Evolutionary conservation across 2,797 vertebrate species (phyloP).

Genomic region (Ataeniobius toweri): DNA sequence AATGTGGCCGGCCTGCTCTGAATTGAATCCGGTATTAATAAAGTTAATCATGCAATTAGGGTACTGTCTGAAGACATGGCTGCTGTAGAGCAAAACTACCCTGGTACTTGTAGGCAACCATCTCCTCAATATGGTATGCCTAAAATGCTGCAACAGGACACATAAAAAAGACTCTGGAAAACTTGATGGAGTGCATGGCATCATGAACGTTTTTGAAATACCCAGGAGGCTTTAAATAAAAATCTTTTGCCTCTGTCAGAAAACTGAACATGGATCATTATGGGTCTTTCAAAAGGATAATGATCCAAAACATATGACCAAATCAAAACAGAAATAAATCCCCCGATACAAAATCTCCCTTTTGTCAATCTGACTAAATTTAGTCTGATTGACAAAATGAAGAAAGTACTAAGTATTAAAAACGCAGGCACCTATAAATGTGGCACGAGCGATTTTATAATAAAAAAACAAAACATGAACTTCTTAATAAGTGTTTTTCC

Average conservation of each 20-base stretch:
- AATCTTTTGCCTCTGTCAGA: background rate
- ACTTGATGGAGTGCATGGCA: background rate
- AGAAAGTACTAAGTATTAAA: background rate
- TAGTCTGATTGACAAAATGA: background rate
- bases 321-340: background rate
- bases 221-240: background rate
- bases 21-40: too few relatives aligned
- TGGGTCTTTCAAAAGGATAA: background rate
- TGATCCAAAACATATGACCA: background rate
- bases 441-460: background rate
- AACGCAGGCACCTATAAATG: background rate
- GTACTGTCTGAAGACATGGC: too few relatives aligned
- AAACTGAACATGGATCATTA: background rate
- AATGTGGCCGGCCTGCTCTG: too few relatives aligned
- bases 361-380: background rate
- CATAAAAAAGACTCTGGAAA: background rate
- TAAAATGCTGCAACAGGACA: too few relatives aligned
- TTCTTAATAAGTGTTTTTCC: background rate
- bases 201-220: background rate
- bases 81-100: too few relatives aligned
- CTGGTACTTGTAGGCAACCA: too few relatives aligned
- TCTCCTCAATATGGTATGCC: too few relatives aligned
- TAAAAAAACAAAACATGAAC: background rate
- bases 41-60: too few relatives aligned
- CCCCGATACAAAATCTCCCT: background rate